phyloP scores from a whole-genome alignment of 2,888 invertebrate species.

The Epistrophella euchroma region DNA sequence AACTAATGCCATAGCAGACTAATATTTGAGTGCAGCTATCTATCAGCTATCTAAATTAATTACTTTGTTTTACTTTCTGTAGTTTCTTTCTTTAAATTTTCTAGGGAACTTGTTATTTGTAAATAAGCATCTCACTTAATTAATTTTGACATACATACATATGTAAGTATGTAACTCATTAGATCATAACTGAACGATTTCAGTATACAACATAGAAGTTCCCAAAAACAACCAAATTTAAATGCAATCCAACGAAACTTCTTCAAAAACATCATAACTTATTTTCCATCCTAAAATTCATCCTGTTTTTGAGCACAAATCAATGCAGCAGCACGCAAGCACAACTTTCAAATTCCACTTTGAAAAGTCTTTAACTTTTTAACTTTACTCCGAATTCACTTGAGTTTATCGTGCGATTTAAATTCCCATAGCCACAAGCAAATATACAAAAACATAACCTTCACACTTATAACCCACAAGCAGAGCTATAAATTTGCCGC shows the following conservation, averaged over 20 bases:
- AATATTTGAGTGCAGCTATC: no score
- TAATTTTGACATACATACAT: no score
- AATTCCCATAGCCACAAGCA: constrained; percentile 52
- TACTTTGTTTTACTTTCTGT: no score
- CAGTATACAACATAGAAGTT: no score
- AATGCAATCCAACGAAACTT: neutral
- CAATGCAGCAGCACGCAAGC: constrained; percentile 21
- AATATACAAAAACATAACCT: constrained; percentile 42
- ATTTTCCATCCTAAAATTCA: constrained; percentile 22
- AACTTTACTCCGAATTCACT: constrained; percentile 46
- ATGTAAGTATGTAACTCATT: no score
- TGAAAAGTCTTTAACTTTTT: constrained; percentile 57
- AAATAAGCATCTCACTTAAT: no score
- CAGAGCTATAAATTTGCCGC: constrained; percentile 40
- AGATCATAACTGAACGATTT: no score
- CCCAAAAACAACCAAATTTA: no score
- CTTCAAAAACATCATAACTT: constrained; percentile 17
- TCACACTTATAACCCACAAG: constrained; percentile 44
- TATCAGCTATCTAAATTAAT: no score
- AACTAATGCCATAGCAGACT: no score
- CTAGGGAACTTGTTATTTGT: no score
- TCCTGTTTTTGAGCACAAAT: constrained; percentile 21
- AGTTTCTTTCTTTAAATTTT: no score
- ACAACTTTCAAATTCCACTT: constrained; percentile 50
- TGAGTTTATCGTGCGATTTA: constrained; percentile 54